phyloP scores from a whole-genome alignment of 1,140 invertebrate genomes.

The Pseudomyrmex cubaensis region DNA sequence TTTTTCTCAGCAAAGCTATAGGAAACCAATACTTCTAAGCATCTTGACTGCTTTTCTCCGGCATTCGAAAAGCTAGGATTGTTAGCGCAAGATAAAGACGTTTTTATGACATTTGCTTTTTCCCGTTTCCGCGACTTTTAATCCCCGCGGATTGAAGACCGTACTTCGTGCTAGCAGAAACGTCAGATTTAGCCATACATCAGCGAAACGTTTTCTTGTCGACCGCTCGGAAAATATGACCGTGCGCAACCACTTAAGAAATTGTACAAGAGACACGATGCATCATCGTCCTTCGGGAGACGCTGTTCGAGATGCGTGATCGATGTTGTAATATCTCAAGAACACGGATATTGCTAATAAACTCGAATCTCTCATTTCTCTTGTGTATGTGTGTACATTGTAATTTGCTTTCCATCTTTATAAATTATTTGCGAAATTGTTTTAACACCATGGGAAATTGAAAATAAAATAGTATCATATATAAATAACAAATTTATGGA shows the following conservation, averaged over 20 bases:
- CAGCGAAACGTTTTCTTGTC: conserved; percentile 38
- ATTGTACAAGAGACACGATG: conserved; percentile 62
- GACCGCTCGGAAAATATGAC: conserved; percentile 42
- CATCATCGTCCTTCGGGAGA: conserved; percentile 47
- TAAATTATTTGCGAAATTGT: not conserved
- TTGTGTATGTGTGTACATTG: too few relatives aligned
- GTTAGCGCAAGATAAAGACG: conserved; percentile 12
- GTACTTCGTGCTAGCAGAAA: conserved; percentile 28
- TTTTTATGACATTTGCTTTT: conserved; percentile 30
- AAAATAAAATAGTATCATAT: not conserved
- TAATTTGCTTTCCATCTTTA: not conserved
- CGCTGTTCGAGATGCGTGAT: conserved; percentile 48
- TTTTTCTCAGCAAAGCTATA: not conserved
- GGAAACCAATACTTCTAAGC: conserved; percentile 24
- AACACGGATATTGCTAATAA: conserved; percentile 46
- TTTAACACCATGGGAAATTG: not conserved
- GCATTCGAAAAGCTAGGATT: not conserved
- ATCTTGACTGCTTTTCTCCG: not conserved
- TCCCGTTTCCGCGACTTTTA: not conserved
- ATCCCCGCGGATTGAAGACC: conserved; percentile 23
- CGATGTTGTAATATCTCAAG: conserved; percentile 61
- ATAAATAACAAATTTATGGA: not conserved
- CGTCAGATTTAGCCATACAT: conserved; percentile 52
- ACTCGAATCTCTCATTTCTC: not conserved
- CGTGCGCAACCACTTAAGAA: conserved; percentile 54